Evolutionary conservation across 2,797 vertebrate species (phyloP), one percentile per base, ranked within the genome.

Genomic region (Lepilemur ruficaudatus): DNA sequence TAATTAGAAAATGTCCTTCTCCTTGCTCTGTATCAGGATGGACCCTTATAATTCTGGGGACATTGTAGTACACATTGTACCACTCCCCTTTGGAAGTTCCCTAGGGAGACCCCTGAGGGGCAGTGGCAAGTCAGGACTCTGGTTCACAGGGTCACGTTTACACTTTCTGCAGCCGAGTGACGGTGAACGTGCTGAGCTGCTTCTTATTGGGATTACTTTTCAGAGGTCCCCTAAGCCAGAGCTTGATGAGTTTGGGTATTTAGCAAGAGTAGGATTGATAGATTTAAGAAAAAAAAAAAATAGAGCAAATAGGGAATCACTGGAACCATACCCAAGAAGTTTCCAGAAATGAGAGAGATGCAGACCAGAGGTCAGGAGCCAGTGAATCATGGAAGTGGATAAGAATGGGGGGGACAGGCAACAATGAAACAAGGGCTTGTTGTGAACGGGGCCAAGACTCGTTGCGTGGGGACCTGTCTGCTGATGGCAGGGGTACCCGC

Each of bases 331-430:
- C 25, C 11, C 30, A 59, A 78, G 65, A 94, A 65, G 12, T 82
- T 97, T 92, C 82, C 63, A 67, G 83, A 96, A 94, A 70, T 55
- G 30, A 14, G 30, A 14, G 30, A 93, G 75, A 86, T 76, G 12
- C 28, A 95, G 87, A 59, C 22, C 92, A 59, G 67, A 87, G 35
- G 32, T 85, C 20, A 67, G 18, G 25, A 46, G 41, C 20, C 22
- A 17, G 9, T 38, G 73, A 83, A 46, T 75, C 84, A 93, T 8
- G 4, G 50, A 86, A 22, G 9, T 32, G 4, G 69, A 25, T 20
- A 55, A 7, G 59, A 94, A 85, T 38, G 11, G 3, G 12, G 14
- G 25, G 73, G 70, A 70, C 3, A 57, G 46, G 46, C 22, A 88
- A 84, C 41, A 91, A 89, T 13, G 28, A 65, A 93, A 65, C 35